A percentile compares a stretch with the other conserved stretches of the same genome.
phyloP scores from a whole-genome alignment of 2,797 vertebrate genomes.

The Siniperca undulata region DNA sequence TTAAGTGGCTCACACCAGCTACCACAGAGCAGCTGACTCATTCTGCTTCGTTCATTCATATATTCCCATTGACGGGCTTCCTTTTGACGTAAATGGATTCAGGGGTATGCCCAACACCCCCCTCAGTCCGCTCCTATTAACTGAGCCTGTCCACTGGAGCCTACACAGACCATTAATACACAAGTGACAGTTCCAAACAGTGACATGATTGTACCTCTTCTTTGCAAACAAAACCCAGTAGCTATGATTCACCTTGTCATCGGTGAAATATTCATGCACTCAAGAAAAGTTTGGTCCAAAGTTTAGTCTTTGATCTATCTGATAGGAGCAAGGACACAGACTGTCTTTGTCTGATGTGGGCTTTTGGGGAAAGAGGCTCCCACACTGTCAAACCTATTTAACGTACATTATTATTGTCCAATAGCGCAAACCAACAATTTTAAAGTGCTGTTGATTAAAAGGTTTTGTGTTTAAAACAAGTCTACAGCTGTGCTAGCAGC shows the following conservation, averaged over 20 bases:
- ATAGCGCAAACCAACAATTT: background rate
- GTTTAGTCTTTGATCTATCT: conserved; percentile 66
- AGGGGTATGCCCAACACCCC: conserved; percentile 59
- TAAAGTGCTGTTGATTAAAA: background rate
- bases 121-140: conserved; percentile 77
- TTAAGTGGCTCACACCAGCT: conserved; percentile 2
- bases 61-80: conserved; percentile 68
- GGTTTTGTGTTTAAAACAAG: background rate
- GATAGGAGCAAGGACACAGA: conserved; percentile 70
- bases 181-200: conserved; percentile 81
- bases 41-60: conserved; percentile 69
- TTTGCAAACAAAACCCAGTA: conserved; percentile 77
- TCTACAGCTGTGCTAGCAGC: background rate
- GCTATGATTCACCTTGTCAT: conserved; percentile 84
- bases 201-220: conserved; percentile 77
- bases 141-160: conserved; percentile 67
- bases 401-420: background rate
- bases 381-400: conserved; percentile 19
- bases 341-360: conserved; percentile 13
- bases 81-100: conserved; percentile 80
- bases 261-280: conserved; percentile 85
- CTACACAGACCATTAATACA: conserved; percentile 77
- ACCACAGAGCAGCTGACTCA: conserved; percentile 60
- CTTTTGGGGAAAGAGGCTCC: conserved; percentile 2
- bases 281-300: conserved; percentile 69